Evolutionary conservation across 2,888 invertebrate species (phyloP), one percentile per base, ranked within the genome.

Genomic region (Stenoptilia bipunctidactyla): DNA sequence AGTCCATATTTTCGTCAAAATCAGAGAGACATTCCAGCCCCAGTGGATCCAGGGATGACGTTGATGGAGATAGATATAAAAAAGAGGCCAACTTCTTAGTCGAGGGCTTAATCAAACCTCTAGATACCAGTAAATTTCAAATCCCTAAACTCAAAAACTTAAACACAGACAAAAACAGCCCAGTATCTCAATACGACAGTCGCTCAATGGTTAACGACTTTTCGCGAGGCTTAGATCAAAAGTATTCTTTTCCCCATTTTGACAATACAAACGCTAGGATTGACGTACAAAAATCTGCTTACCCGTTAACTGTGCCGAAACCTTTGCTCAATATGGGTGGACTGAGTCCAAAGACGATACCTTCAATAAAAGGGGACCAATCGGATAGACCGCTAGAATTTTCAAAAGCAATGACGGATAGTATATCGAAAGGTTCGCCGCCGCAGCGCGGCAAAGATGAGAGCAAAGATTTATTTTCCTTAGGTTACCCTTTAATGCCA

Each of bases 81-180:
- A 88, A 88, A 65, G 88, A 89, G 1, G 85, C 90, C 13, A 87
- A 87, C 40, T 83, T 89, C 49, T 76, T 88, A 39, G 88, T 92
- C 55, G 92, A 92, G 56, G 90, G 92, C 8, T 79, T 92, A 40
- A 92, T 92, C 54, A 93, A 93, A 57, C 89, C 91, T 8, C 68
- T 92, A 27, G 90, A 94, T 54, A 90, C 89, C 41, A 91, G 91
- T 42, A 94, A 92, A 58, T 94, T 93, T 75, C 94, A 94, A 80
- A 94, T 94, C 56, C 94, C 94, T 0, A 94, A 94, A 71, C 66
- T 94, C 43, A 79, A 84, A 58, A 85, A 80, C 47, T 76, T 82
- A 53, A 73, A 63, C 15, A 71, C 80, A n/a, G 85, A 85, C 47
- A 85, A 85, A 54, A 77, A 66, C 43, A 76, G 65, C 47, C 68